Conservation (phyloP, 1,140 invertebrate species). For the Ladona fulva region DNA sequence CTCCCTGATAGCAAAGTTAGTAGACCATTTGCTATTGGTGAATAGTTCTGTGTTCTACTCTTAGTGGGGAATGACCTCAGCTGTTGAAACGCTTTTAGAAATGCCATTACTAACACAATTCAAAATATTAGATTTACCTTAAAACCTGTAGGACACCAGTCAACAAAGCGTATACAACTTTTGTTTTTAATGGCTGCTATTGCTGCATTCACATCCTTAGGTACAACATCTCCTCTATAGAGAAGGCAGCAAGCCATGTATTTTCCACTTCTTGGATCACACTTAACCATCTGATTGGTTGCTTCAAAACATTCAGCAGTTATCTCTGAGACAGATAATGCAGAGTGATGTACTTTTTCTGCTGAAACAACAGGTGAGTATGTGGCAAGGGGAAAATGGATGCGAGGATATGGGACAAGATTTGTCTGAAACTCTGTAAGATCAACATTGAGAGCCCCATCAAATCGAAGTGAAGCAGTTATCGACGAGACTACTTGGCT, state of each 20-base stretch:
- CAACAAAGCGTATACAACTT: slow-evolving; percentile 46
- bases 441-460: slow-evolving; percentile 74
- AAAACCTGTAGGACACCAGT: slow-evolving; percentile 54
- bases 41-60: not conserved
- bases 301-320: slow-evolving; percentile 54
- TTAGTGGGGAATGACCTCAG: not conserved
- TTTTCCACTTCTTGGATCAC: slow-evolving; percentile 53
- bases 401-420: slow-evolving; percentile 63
- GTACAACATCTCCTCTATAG: slow-evolving; percentile 63
- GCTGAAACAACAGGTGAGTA: not conserved
- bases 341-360: not conserved
- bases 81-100: not conserved
- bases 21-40: not conserved
- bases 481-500: slow-evolving; percentile 59
- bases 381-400: slow-evolving; percentile 60
- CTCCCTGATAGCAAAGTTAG: too few species aligned
- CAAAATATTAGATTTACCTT: slow-evolving; percentile 24
- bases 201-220: slow-evolving; percentile 69
- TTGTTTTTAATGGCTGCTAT: slow-evolving; percentile 55
- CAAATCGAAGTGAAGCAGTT: slow-evolving; percentile 71
- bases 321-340: not conserved
- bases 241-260: slow-evolving; percentile 67
- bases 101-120: not conserved
- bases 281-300: slow-evolving; percentile 60
- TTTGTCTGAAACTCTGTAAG: slow-evolving; percentile 73